Evolutionary conservation across 1,140 invertebrate species (phyloP).

Genomic region (Diprion similis): DNA sequence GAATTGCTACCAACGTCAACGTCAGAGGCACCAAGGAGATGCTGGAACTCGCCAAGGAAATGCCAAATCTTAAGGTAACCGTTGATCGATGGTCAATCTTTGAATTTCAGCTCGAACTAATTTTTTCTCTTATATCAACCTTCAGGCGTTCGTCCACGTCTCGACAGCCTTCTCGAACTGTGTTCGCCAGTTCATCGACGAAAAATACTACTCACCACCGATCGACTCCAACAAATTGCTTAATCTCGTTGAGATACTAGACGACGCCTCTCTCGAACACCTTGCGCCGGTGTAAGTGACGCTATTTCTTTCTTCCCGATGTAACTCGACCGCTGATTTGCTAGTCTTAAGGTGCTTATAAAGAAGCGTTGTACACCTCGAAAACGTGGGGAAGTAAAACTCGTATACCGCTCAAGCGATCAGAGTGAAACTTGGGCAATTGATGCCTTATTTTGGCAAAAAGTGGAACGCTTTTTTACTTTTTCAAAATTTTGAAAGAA

Average conservation of each 20-base stretch:
- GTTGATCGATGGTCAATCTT: neutral
- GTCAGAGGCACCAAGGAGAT: conserved; percentile 68
- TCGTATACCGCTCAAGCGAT: no score
- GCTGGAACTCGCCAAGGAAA: conserved; percentile 67
- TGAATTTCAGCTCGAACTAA: neutral
- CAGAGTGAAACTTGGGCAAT: no score
- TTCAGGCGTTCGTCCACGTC: conserved; percentile 56
- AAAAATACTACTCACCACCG: conserved; percentile 63
- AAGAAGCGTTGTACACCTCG: no score
- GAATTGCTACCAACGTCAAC: conserved; percentile 68
- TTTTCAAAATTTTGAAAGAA: no score
- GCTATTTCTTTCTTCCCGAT: no score
- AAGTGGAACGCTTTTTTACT: no score
- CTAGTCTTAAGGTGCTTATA: no score
- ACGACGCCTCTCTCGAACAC: conserved; percentile 49
- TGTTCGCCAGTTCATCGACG: conserved; percentile 65
- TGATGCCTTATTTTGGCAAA: no score
- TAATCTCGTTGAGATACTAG: conserved; percentile 49
- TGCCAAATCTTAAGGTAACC: conserved; percentile 72
- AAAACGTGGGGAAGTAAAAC: no score
- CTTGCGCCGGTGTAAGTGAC: conserved; percentile 56
- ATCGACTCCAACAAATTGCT: conserved; percentile 60
- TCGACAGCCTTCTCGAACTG: conserved; percentile 79
- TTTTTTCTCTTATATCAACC: conserved; percentile 9
- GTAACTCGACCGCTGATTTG: no score